Evolutionary conservation across 2,113 vertebrate species (phyloP).

Genomic region (Upupa epops): DNA sequence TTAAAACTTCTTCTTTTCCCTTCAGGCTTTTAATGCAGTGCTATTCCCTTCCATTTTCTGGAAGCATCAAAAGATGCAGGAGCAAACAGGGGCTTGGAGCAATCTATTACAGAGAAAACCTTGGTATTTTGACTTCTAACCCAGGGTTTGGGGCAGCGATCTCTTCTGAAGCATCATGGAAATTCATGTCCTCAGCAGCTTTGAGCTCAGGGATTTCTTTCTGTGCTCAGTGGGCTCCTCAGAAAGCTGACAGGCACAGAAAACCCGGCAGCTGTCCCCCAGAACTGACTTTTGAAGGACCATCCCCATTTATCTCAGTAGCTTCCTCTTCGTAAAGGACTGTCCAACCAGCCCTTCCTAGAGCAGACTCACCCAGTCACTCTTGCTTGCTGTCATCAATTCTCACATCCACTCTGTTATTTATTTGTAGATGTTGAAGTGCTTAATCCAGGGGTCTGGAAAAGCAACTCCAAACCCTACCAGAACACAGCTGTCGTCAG

Average conservation of each 20-base stretch:
- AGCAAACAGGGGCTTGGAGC: background rate
- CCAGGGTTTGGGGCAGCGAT: background rate
- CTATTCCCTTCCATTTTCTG: background rate
- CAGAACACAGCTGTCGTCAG: background rate
- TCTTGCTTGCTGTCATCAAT: background rate
- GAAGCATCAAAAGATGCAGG: rapidly evolving
- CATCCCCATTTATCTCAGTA: background rate
- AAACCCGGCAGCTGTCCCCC: background rate
- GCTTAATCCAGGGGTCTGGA: background rate
- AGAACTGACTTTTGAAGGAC: background rate
- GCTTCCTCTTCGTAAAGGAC: background rate
- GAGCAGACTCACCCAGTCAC: no score
- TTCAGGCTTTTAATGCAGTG: background rate
- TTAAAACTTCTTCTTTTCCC: background rate
- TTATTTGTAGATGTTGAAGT: background rate
- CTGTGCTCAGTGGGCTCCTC: rapidly evolving
- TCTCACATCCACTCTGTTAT: background rate
- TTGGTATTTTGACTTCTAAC: background rate
- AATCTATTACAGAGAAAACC: background rate
- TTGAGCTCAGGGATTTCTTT: background rate
- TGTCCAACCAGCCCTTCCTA: background rate
- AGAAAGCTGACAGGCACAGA: rapidly evolving
- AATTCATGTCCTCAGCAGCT: background rate
- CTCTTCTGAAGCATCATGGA: background rate
- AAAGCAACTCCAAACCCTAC: background rate